Evolutionary conservation across 35 echinoderm and acorn worm species (phyloP), one percentile per base, ranked within the genome.

Genomic region (Heliocidaris tuberculata): DNA sequence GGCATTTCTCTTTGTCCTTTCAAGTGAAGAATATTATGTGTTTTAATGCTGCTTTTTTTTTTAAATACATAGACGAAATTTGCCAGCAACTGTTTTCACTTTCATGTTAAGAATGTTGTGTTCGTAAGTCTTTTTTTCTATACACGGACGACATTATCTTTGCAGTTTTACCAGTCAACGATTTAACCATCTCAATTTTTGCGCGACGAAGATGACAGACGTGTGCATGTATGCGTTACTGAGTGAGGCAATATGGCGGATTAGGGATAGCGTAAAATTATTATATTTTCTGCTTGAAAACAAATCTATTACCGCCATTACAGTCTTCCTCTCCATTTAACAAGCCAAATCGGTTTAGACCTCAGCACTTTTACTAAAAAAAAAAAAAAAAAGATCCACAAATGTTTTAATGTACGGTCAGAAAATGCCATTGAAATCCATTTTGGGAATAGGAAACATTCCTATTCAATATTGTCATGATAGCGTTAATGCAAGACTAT

Each of bases 211-310:
- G 27, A 78, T 78, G 65, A 78, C 27, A 19, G 65, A 78, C 65
- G 65, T 78, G 65, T 78, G 21, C 65, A 24, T 19, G 19, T 8
- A 27, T 78, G 65, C 65, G 65, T 21, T 21, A 78, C 7, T 27
- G 65, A 78, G 65, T 78, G 15, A 78, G 65, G 27, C 65, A 78
- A n/a, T 78, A 78, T 78, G 65, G 65, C 27, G 65, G 65, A 78
- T 21, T 21, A 78, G 27, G 27, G 65, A 19, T 19, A n/a, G 65
- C 27, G 65, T 21, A 78, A 78, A 78, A 78, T 78, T 78, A 78
- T 78, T 21, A 78, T 78, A 78, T 78, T 78, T 78, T 78, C 65
- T 78, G 65, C 65, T n/a, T 78, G 65, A 78, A 78, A 78, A 78
- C 65, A 78, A 42, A 78, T 78, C 65, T 78, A 78, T 19, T 78